Base-by-base conservation (phyloP, 2,797 vertebrate genomes). In the Tadarida brasiliensis region DNA sequence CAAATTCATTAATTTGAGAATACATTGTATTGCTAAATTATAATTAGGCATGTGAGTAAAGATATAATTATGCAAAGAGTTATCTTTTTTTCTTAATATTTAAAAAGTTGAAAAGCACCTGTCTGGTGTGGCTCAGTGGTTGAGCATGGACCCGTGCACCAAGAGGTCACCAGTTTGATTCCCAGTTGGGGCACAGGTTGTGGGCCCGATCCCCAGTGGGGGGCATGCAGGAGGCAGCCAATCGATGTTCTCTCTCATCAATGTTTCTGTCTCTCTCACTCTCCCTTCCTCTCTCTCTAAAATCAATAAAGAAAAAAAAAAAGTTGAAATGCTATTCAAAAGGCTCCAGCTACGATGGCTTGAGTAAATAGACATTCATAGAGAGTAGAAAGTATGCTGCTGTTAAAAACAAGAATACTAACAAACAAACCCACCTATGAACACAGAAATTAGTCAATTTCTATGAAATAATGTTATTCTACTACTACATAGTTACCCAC, bases 1-100 rank as follows among this genome's bases (percentile, higher is more conserved):
- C 47, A 59, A 91, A 76, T 93, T 95, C 33, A 61, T 44, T 80
- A 59, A 83, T 90, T 87, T 90, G 28, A 67, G 9, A 67, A 61
- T 80, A 24, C 10, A 73, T 33, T 83, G 10, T 33, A 74, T 35
- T 87, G 47, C 39, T 77, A 81, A 87, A 71, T 44, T 44, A 44
- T 87, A 77, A 76, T 57, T 88, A 83, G 20, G 0, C 17, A 54
- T 57, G 3, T 90, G 35, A 68, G 11, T 92, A 57, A 92, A 85
- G 33, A 17, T 77, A 61, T 3, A 68, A 76, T 4, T 83, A 22
- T 82, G 19, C 76, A 19, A 82, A 88, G 39, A 17, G 57, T 47
- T 92, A 87, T 47, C 2, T 15, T 83, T 70, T 70, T 70, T n/a
- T 87, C 24, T 81, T 82, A 86, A 73, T 59, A 56, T 56, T 92